A percentile compares a stretch with the other conserved stretches of the same genome.
These are phyloP conservation scores for Eilema sororculum DNA, from an alignment of 2,888 invertebrate genomes.

Conservation along the genomic window DNA sequence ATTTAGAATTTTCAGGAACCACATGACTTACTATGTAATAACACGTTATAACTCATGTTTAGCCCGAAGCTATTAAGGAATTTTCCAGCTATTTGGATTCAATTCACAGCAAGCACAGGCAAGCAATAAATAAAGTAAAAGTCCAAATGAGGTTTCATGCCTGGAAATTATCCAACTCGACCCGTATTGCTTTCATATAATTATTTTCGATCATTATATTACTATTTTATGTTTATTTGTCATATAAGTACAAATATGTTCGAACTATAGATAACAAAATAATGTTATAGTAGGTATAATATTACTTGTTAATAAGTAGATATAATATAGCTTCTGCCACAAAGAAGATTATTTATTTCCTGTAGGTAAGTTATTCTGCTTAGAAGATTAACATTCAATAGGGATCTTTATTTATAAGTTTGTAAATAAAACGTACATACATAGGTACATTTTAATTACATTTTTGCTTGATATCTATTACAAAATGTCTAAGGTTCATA, in stretches of 20 bases:
- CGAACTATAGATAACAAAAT: too few relatives aligned
- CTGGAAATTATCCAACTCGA: constrained; percentile 81
- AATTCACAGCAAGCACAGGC: constrained; percentile 74
- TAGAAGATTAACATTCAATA: neutral
- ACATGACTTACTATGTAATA: neutral
- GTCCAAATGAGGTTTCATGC: constrained; percentile 74
- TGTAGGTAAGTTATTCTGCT: too few relatives aligned
- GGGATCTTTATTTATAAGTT: too few relatives aligned
- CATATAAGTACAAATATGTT: neutral
- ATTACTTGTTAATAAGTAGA: neutral
- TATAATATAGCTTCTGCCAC: too few relatives aligned
- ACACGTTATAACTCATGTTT: constrained; percentile 41
- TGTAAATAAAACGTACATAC: neutral
- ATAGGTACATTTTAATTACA: neutral
- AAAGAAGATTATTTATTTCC: too few relatives aligned
- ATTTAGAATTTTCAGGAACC: constrained; percentile 6
- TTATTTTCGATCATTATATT: constrained; percentile 63
- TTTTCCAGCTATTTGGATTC: constrained; percentile 79
- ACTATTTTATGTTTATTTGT: neutral
- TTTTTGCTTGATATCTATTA: neutral
- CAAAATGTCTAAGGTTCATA: neutral
- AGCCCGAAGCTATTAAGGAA: constrained; percentile 56
- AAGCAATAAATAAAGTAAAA: constrained; percentile 80
- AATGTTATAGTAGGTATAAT: neutral
- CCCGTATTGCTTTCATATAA: constrained; percentile 62